Evolutionary conservation across 2,113 vertebrate species (phyloP), one percentile per base, ranked within the genome.

Genomic region (Suricata suricatta): DNA sequence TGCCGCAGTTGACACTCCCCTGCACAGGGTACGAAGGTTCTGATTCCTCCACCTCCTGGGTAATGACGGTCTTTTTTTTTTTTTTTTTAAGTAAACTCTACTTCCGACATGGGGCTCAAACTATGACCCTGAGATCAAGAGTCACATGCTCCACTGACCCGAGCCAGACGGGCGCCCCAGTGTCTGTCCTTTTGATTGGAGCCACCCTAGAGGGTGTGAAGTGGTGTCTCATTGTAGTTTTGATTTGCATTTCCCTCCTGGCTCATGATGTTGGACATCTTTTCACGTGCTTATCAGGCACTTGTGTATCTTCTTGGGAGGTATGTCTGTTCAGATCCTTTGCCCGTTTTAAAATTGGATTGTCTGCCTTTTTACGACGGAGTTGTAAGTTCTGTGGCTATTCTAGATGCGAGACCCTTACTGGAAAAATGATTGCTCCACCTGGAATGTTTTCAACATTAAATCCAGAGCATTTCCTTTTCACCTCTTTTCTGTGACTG

Each of bases 21-120:
- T 33, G 25, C 27, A 19, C 4, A 0, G 33, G 0, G 0, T 11
- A 0, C 0, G 9, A 15, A 63, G 47, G 5, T n/a, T 60, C 47
- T 1, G 2, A 6, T 47, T 14, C 25, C 66, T 74, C 7, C 11
- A 14, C 14, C 5, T 77, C 60, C 25, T 29, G 13, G 50, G 9
- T 29, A 1, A 7, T 7, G 3, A n/a, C 10, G 35, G 33, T 3
- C 29, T 41, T 38, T 13, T 25, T 41, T 74, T 29, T 44, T 66
- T 15, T 33, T 33, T 68, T 68, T 68, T 33, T 0, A 68, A 64
- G 63, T 31, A 64, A 27, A 64, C 63, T 63, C 14, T 31, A 16
- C 41, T 47, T 15, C 27, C 14, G 4, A 17, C 41, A 5, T 17
- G 27, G 74, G 41, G 15, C 41, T 77, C 41, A 77, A 8, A 77